These are phyloP conservation scores for Apotomis turbidana DNA, from an alignment of 2,888 invertebrate genomes.

Conservation along the genomic window DNA sequence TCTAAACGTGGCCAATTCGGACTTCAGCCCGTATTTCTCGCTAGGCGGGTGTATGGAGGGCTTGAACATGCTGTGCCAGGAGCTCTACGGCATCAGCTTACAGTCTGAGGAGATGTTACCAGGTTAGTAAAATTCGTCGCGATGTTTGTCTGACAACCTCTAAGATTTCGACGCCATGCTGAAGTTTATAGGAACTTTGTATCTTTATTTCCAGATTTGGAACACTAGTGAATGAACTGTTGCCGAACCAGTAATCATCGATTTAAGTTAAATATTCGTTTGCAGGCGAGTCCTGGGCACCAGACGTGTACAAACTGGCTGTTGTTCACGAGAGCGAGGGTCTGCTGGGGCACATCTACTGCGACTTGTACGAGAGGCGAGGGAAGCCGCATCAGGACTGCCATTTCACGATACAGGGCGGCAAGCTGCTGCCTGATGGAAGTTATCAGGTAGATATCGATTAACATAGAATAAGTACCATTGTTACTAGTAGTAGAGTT, in stretches of 20 bases:
- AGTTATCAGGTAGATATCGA: constrained; percentile 88
- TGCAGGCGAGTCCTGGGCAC: constrained; percentile 92
- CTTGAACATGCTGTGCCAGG: constrained; percentile 92
- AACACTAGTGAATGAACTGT: no score
- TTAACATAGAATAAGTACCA: no score
- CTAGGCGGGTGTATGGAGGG: constrained; percentile 99
- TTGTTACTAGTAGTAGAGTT: no score
- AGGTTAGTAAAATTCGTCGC: constrained; percentile 65
- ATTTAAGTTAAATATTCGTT: constrained; percentile 30
- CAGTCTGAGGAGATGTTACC: constrained; percentile 88
- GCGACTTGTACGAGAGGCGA: constrained; percentile 96
- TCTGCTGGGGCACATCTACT: constrained; percentile 96
- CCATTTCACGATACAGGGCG: constrained; percentile 99
- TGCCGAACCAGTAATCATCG: no score
- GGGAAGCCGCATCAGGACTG: constrained; percentile 99
- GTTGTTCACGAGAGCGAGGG: constrained; percentile 93
- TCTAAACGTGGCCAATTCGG: constrained; percentile 87
- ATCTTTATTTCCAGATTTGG: no score
- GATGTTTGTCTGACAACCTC: no score
- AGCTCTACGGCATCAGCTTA: constrained; percentile 92
- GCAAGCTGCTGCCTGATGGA: constrained; percentile 90
- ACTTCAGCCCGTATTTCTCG: constrained; percentile 94
- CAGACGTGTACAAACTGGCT: constrained; percentile 96
- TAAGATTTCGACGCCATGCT: no score
- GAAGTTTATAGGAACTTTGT: no score